Conservation (phyloP, 2,113 vertebrate genomes). For the Campylomormyrus numenius region DNA sequence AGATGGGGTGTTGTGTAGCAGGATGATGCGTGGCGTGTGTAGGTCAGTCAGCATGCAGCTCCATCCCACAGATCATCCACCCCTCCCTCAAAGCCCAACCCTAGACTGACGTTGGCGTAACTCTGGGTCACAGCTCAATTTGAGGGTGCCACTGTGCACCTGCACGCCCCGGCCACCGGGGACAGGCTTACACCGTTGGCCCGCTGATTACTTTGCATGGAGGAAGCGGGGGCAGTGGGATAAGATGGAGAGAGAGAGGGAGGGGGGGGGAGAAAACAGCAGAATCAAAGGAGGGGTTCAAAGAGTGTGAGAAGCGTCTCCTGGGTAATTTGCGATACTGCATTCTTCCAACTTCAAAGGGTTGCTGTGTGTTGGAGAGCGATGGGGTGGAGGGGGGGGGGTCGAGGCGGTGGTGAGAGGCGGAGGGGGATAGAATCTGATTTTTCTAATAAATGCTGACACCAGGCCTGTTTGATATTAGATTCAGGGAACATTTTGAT, state of each 20-base stretch:
- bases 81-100: slow-evolving; percentile 13
- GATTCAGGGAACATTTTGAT: slow-evolving; percentile 92
- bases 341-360: slow-evolving; percentile 97
- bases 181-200: slow-evolving; percentile 59
- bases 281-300: slow-evolving; percentile 97
- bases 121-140: slow-evolving; percentile 25
- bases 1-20: neutral
- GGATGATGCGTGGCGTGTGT: neutral
- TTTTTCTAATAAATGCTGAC: slow-evolving; percentile 99
- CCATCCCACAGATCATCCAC: neutral
- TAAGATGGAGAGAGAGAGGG: slow-evolving; percentile 47
- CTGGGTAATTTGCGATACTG: slow-evolving; percentile 90
- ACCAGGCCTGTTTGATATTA: slow-evolving; percentile 93
- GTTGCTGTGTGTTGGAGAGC: slow-evolving; percentile 66
- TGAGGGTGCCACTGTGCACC: slow-evolving; percentile 43
- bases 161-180: slow-evolving; percentile 49
- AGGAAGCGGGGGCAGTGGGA: slow-evolving; percentile 54
- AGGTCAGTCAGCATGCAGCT: neutral
- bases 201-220: slow-evolving; percentile 66
- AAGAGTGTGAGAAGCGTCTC: slow-evolving; percentile 87
- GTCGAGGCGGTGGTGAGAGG: slow-evolving; percentile 9
- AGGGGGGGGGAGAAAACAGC: slow-evolving; percentile 64
- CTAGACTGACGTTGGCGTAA: slow-evolving; percentile 25
- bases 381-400: slow-evolving; percentile 40
- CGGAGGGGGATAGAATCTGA: slow-evolving; percentile 68